Conservation (phyloP, 2,113 vertebrate species). For the Siniperca chuatsi region DNA sequence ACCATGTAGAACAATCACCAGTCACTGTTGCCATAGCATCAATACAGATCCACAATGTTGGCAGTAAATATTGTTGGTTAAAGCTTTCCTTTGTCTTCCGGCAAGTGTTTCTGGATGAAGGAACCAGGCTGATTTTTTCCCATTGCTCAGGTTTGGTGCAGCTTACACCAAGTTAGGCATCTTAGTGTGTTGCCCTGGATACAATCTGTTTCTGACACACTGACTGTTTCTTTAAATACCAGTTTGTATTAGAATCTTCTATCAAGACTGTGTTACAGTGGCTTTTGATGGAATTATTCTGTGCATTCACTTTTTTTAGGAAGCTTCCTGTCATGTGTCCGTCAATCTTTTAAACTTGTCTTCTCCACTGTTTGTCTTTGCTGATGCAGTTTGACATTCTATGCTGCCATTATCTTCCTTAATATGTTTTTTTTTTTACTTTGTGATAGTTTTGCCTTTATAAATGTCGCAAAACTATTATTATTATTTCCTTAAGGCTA, state of each 20-base stretch:
- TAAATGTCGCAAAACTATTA: not conserved
- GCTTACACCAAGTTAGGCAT: conserved; percentile 27
- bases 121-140: conserved; percentile 22
- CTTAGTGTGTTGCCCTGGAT: conserved; percentile 42
- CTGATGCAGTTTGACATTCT: not conserved
- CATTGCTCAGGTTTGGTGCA: conserved; percentile 45
- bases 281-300: not conserved
- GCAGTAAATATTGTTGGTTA: not conserved
- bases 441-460: not conserved
- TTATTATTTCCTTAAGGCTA: not conserved
- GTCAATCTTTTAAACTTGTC: not conserved
- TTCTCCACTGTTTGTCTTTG: not conserved
- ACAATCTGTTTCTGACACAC: conserved; percentile 38
- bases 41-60: not conserved
- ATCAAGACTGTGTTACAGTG: not conserved
- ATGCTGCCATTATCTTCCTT: no score
- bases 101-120: conserved; percentile 19
- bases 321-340: not conserved
- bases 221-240: not conserved
- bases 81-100: conserved; percentile 28
- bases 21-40: not conserved
- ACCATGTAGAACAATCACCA: not conserved
- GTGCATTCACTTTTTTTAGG: not conserved
- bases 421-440: no score
- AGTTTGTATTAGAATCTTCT: not conserved